Base-by-base conservation (phyloP, 2,797 vertebrate species). In the Hydrocynus forskahlii region DNA sequence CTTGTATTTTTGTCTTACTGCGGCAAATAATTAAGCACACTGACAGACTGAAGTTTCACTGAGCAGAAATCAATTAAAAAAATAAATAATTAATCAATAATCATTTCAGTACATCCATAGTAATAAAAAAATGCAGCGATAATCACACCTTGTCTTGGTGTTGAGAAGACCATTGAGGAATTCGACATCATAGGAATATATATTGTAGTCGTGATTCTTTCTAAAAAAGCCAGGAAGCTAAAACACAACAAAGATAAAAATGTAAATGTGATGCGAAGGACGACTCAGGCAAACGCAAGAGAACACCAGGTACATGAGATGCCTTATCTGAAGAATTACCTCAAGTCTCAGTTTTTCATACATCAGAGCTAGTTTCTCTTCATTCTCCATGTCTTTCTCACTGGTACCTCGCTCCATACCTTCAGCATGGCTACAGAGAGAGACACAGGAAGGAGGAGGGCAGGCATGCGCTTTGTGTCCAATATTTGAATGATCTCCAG, bases 161-260 rank as follows among this genome's bases (percentile, higher is more conserved):
- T 94, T 94, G 29, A 97, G 83, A 75, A 95, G 90, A 69, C 92
- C 94, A 29, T 96, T 97, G 91, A 97, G 91, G 87, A 98, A 98
- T 70, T 97, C 96, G 54, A 98, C 59, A 45, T 98, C 95, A 1
- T 74, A 83, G 0, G 96, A 94, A 87, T 98, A 98, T 78, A 98
- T 92, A 66, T 75, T 85, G 76, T 95, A 97, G 83, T 98, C 95
- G 0, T 96, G 96, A 19, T 82, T 89, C 85, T 92, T 95, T 86
- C 89, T 48, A 62, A 98, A 95, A 88, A 98, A 95, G 68, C 75
- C 89, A 17, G 97, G 97, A 70, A 98, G 92, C 97, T 98, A 90
- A 40, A 91, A 90, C 52, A 81, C 25, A 90, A 83, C 43, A 6
- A 7, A 19, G 0, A 76, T 35, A 64, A 59, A 10, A 52, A 21